Percentiles rank a stretch among this genome's conserved stretches.
Evolutionary conservation across 2,113 vertebrate species (phyloP).

Genomic region (Rhinogobius similis): DNA sequence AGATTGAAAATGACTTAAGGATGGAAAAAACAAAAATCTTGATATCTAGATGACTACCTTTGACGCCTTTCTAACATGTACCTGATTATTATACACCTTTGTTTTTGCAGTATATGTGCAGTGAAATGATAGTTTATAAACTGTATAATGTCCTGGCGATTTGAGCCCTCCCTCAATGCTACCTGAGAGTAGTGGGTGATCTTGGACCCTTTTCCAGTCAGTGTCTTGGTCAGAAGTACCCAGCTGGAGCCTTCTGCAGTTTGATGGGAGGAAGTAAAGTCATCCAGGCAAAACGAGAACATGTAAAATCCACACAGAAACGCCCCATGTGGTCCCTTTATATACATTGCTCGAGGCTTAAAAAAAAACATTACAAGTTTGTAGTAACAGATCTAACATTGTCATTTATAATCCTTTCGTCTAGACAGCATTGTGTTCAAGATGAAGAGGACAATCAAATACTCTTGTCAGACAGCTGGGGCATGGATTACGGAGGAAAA

Average conservation of each 20-base stretch:
- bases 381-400: conserved; percentile 34
- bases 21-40: no score
- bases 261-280: background rate
- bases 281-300: background rate
- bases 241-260: background rate
- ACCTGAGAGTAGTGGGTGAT: background rate
- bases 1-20: no score
- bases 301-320: background rate
- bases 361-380: background rate
- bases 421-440: conserved; percentile 24
- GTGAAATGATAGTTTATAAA: no score
- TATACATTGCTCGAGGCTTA: background rate
- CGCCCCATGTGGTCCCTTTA: background rate
- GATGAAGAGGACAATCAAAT: conserved; percentile 40
- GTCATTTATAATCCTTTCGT: conserved; percentile 50
- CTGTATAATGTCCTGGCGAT: background rate
- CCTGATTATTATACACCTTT: no score
- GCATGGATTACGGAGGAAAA: conserved; percentile 13
- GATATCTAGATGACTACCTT: no score
- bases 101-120: no score
- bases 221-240: no score
- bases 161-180: background rate
- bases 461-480: conserved; percentile 51
- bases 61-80: no score
- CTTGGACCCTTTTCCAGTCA: background rate